These are phyloP conservation scores for Parotia lawesii DNA, from an alignment of 2,113 vertebrate species.

Conservation along the genomic window DNA sequence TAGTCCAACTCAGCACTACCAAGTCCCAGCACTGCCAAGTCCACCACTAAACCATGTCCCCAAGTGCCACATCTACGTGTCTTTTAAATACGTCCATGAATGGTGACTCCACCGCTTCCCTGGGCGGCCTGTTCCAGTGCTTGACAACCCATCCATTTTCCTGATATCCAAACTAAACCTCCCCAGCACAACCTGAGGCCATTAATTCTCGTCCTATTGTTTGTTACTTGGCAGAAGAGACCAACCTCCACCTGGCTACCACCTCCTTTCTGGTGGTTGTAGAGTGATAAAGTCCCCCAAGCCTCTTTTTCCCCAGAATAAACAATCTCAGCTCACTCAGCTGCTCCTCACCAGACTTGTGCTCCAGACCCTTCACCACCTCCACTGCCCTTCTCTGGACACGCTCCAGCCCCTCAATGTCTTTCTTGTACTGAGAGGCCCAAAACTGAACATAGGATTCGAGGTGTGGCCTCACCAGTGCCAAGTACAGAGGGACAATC, in stretches of 20 bases:
- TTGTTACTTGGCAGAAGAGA: neutral
- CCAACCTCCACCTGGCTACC: neutral
- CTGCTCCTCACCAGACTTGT: neutral
- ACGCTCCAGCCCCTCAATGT: neutral
- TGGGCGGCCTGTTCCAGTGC: neutral
- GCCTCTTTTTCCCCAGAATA: neutral
- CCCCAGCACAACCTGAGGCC: neutral
- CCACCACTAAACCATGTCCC: neutral
- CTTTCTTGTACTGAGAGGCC: neutral
- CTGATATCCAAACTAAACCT: neutral
- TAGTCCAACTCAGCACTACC: neutral
- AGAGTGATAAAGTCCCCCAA: neutral
- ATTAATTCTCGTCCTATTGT: neutral
- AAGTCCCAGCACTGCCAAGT: neutral
- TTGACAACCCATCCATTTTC: neutral
- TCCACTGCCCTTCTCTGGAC: neutral
- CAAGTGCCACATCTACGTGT: fast-evolving
- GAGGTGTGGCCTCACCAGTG: neutral
- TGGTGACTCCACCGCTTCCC: neutral
- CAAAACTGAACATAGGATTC: neutral
- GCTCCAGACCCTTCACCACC: neutral
- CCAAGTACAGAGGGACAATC: neutral
- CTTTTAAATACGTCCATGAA: neutral
- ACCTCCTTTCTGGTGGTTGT: fast-evolving
- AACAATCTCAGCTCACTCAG: neutral